Conservation (phyloP, 2,888 invertebrate genomes). For the Chymomyza caudatula region DNA sequence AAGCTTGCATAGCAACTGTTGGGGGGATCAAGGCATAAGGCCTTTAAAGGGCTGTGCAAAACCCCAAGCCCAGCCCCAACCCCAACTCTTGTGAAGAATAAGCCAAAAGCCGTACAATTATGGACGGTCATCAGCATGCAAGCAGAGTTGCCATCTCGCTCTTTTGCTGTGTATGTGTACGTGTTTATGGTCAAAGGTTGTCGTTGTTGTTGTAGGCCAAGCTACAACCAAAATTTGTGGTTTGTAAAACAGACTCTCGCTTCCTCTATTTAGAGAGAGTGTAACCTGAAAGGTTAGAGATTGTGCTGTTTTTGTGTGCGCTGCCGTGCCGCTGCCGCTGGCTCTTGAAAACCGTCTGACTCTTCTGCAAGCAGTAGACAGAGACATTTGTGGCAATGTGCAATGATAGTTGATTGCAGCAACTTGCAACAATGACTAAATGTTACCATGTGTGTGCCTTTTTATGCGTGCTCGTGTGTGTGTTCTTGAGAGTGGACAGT, state of each 20-base stretch:
- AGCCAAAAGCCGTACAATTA: conserved; percentile 41
- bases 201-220: conserved; percentile 25
- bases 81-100: no score
- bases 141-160: conserved; percentile 11
- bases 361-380: background rate
- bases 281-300: background rate
- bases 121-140: conserved; percentile 48
- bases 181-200: conserved; percentile 57
- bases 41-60: no score
- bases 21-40: background rate
- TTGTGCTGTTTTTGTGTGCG: conserved; percentile 9
- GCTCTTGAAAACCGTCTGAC: background rate
- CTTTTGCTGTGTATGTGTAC: conserved; percentile 42
- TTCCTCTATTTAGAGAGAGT: no score
- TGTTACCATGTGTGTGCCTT: background rate
- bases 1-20: background rate
- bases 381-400: conserved; percentile 43
- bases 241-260: conserved; percentile 63
- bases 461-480: conserved; percentile 4
- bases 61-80: no score
- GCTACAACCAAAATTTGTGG: conserved; percentile 63
- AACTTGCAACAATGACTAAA: conserved; percentile 47
- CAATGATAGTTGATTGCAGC: conserved; percentile 67
- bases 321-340: background rate
- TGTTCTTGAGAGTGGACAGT: conserved; percentile 18